Conservation (phyloP, 1,140 invertebrate species). For the Varroa destructor region DNA sequence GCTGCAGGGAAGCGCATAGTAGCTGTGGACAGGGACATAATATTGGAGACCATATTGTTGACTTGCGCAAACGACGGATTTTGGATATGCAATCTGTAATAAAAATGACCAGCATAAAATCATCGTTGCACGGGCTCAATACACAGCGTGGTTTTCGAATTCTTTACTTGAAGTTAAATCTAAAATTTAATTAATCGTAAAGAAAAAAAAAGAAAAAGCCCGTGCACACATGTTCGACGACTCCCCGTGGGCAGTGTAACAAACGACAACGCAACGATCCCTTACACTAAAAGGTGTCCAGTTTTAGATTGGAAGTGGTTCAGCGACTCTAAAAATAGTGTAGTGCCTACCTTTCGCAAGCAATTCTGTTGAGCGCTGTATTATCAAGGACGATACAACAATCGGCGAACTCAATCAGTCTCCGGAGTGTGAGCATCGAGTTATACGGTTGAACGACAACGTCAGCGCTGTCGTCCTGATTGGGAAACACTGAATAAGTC, state of each 20-base stretch:
- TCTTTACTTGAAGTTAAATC: too few species aligned
- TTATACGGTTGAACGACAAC: conserved; percentile 99
- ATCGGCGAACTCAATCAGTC: conserved; percentile 87
- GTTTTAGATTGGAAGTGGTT: background rate
- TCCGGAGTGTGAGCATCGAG: conserved; percentile 81
- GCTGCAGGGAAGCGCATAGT: conserved; percentile 90
- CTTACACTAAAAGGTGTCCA: background rate
- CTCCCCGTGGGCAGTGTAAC: too few species aligned
- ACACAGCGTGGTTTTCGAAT: too few species aligned
- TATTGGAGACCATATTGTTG: conserved; percentile 91
- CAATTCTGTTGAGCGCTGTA: conserved; percentile 60
- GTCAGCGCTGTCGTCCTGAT: conserved; percentile 87
- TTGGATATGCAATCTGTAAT: conserved; percentile 61
- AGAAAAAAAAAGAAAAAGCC: too few species aligned
- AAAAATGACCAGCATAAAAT: background rate
- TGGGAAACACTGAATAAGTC: conserved; percentile 98
- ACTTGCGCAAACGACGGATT: conserved; percentile 94
- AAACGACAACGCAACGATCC: background rate
- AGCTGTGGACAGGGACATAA: conserved; percentile 93
- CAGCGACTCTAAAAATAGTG: background rate
- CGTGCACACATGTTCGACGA: too few species aligned
- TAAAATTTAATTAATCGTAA: too few species aligned
- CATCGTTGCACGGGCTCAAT: background rate
- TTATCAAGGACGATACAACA: conserved; percentile 84
- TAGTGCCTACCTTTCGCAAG: conserved; percentile 55